A percentile compares a stretch with the other conserved stretches of the same genome.
phyloP scores from a whole-genome alignment of 1,140 invertebrate species.

The Fopius arisanus region DNA sequence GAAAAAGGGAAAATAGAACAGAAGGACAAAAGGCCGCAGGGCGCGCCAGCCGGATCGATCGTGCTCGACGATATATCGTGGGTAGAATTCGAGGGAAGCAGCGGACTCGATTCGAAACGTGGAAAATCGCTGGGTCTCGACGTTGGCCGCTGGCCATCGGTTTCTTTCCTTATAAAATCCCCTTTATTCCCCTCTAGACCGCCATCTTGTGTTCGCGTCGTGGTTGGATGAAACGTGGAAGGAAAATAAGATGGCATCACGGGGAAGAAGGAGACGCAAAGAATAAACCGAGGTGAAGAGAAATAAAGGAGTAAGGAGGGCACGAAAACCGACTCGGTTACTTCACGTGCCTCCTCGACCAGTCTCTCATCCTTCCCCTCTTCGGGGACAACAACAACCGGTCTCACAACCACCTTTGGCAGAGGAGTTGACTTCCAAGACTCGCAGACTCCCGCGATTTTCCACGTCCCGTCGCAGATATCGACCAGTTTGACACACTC shows the following conservation, averaged over 20 bases:
- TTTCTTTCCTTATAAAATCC: background rate
- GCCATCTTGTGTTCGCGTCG: background rate
- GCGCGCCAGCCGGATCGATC: constrained; percentile 23
- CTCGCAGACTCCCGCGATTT: constrained; percentile 11
- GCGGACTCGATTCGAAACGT: constrained; percentile 21
- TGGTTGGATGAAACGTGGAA: background rate
- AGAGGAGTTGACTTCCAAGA: background rate
- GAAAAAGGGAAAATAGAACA: constrained; percentile 2
- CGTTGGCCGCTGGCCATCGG: constrained; percentile 25
- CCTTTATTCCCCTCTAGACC: background rate
- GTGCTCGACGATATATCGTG: constrained; percentile 19
- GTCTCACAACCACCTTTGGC: constrained; percentile 16
- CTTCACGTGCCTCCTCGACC: constrained; percentile 3
- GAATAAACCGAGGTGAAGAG: background rate
- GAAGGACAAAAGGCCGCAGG: constrained; percentile 16
- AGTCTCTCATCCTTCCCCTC: background rate
- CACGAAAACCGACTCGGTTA: constrained; percentile 10
- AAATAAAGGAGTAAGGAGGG: constrained; percentile 3
- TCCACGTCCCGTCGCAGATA: constrained; percentile 14
- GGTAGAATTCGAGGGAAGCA: constrained; percentile 11
- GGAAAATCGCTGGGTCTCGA: constrained; percentile 17
- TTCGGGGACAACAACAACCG: constrained; percentile 26
- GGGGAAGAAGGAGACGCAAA: background rate
- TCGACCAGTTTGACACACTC: background rate
- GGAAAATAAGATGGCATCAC: background rate